Evolutionary conservation across 2,888 invertebrate species (phyloP), one percentile per base, ranked within the genome.

Genomic region (Amiota communis): DNA sequence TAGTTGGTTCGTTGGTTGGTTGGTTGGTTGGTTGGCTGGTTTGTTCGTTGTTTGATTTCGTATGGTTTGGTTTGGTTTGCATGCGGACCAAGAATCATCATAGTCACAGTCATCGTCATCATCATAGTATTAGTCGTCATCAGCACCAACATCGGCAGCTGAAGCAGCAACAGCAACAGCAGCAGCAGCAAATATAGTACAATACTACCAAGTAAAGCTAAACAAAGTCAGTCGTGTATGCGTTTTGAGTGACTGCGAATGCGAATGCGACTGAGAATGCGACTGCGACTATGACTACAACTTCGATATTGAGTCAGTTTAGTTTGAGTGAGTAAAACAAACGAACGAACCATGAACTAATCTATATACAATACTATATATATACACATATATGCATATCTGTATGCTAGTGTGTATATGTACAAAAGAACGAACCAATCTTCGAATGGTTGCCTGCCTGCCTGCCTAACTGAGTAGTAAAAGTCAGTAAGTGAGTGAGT

Each of bases 31-130:
- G 61, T 11, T 23, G n/a, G 57, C 6, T 57, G 36, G 23, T 13
- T 23, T 23, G 23, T n/a, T 57, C 57, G 15, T 20, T 15, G 15
- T 57, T 3, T 15, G 64, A 15, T 47, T 17, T 57, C 48, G n/a
- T 13, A 15, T 17, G 15, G 64, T 36, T 36, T 36, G 36, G 36
- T 36, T 36, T 36, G 36, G 36, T 36, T 36, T 36, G 36, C 68
- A 72, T 69, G 70, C 71, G 70, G 63, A 68, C 48, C 69, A 76
- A 75, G 74, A 73, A 59, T 59, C 17, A 59, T n/a, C 20, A n/a
- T 48, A 71, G 73, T 67, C 36, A 36, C 36, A 36, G 36, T 36
- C 36, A 36, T 36, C 36, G 36, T 36, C 2, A 6, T 36, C 36
- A 4, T 36, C 36, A 6, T 36, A 2, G 8, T 36, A 65, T 69